Evolutionary conservation across 2,113 vertebrate species (phyloP).

Genomic region (Lynx canadensis): DNA sequence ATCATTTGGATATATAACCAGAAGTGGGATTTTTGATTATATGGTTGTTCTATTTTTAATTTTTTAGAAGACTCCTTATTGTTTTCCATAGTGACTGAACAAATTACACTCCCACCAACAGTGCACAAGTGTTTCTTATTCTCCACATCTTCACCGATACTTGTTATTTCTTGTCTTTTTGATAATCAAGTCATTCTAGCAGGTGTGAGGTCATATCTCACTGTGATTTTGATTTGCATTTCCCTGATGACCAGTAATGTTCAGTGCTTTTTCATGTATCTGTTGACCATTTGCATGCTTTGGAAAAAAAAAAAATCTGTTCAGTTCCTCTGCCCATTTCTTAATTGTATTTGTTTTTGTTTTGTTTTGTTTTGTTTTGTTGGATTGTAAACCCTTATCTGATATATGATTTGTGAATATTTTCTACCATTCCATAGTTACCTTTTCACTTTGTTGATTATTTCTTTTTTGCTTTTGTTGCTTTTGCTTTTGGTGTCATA

Average conservation of each 20-base stretch:
- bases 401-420: not conserved
- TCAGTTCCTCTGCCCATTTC: not conserved
- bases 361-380: not conserved
- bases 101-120: not conserved
- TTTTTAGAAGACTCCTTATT: not conserved
- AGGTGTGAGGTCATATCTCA: not conserved
- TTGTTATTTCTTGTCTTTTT: not conserved
- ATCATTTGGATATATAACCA: not conserved
- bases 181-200: not conserved
- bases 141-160: not conserved
- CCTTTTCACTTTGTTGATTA: not conserved
- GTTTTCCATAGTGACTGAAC: not conserved
- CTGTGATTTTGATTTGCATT: not conserved
- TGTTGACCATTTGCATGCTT: not conserved
- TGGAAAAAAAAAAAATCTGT: not conserved
- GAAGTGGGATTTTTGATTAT: not conserved
- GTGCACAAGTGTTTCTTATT: not conserved
- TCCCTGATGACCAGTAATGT: not conserved
- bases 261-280: not conserved
- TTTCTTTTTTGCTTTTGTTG: not conserved
- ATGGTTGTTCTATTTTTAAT: not conserved
- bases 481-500: not conserved
- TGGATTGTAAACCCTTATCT: not conserved
- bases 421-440: not conserved
- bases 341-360: not conserved